Percentiles rank a stretch among this genome's conserved stretches.
phyloP scores from a whole-genome alignment of 2,113 vertebrate species.

The Pelusios castaneus region DNA sequence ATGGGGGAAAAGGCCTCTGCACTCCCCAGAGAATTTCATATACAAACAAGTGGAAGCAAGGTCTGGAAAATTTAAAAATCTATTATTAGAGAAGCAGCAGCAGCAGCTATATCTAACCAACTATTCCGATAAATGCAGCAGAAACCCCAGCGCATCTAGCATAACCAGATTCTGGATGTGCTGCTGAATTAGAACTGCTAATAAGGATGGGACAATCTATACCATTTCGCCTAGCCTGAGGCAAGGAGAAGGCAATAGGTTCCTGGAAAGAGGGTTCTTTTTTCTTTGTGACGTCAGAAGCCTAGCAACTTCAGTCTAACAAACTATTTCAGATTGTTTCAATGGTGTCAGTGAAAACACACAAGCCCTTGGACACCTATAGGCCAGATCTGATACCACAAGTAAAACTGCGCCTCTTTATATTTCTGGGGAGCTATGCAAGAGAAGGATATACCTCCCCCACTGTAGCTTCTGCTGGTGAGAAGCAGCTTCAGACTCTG shows the following conservation, averaged over 20 bases:
- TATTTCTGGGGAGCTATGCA: neutral
- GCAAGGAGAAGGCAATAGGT: conserved; percentile 3
- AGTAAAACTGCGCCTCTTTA: neutral
- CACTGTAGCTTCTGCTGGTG: neutral
- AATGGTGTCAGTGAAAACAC: neutral
- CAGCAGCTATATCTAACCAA: conserved; percentile 54
- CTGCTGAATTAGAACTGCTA: conserved; percentile 36
- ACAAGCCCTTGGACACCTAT: neutral
- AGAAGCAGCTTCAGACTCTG: neutral
- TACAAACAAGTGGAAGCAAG: conserved; percentile 58
- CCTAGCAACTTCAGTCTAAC: neutral
- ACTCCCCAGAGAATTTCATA: conserved; percentile 29
- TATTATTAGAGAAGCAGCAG: conserved; percentile 59
- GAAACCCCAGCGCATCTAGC: conserved; percentile 10
- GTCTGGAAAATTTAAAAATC: conserved; percentile 8
- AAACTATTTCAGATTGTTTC: neutral
- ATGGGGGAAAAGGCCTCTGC: neutral
- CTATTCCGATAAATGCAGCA: conserved; percentile 25
- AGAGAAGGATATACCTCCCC: neutral
- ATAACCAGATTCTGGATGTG: neutral
- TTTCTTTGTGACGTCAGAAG: neutral
- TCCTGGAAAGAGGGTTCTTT: neutral
- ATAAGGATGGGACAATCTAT: neutral
- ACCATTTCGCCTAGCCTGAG: conserved; percentile 33
- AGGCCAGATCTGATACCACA: neutral